Percentiles rank a stretch among this genome's conserved stretches.
Conservation (phyloP, 2,888 invertebrate species). For the Ennomos quercinarius region DNA sequence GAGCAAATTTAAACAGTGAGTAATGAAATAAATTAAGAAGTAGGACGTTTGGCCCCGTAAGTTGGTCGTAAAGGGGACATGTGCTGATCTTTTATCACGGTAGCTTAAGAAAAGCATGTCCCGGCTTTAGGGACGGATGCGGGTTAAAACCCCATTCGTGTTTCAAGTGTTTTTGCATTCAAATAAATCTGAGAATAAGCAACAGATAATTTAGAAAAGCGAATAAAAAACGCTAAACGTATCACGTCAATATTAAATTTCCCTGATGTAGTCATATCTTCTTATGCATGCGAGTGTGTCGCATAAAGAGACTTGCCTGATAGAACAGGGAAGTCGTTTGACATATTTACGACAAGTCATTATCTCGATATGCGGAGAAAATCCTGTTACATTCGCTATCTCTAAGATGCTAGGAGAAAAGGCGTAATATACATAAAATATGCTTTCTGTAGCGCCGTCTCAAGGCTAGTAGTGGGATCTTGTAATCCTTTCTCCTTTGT, state of each 20-base stretch:
- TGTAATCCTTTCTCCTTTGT: background rate
- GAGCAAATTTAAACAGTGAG: too few relatives aligned
- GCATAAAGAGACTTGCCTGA: slow-evolving; percentile 31
- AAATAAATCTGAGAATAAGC: too few relatives aligned
- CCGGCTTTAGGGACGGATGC: too few relatives aligned
- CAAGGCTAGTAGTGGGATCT: background rate
- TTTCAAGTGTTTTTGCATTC: too few relatives aligned
- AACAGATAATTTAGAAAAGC: too few relatives aligned
- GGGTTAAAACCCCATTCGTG: too few relatives aligned
- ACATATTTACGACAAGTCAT: slow-evolving; percentile 50
- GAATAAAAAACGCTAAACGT: slow-evolving; percentile 7
- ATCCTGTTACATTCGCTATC: slow-evolving; percentile 44
- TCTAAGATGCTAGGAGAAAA: slow-evolving; percentile 31
- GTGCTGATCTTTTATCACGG: too few relatives aligned
- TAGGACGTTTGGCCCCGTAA: too few relatives aligned
- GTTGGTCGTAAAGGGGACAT: too few relatives aligned
- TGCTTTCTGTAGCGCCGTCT: slow-evolving; percentile 12
- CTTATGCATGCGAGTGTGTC: slow-evolving; percentile 9
- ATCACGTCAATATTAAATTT: slow-evolving; percentile 3
- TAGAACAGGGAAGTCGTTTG: slow-evolving; percentile 41
- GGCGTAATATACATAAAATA: slow-evolving; percentile 17
- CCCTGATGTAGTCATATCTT: slow-evolving; percentile 5
- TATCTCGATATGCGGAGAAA: slow-evolving; percentile 45
- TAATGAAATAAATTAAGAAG: too few relatives aligned
- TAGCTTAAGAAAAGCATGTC: too few relatives aligned